phyloP scores from a whole-genome alignment of 2,797 vertebrate species.

The Macropus fuliginosus region DNA sequence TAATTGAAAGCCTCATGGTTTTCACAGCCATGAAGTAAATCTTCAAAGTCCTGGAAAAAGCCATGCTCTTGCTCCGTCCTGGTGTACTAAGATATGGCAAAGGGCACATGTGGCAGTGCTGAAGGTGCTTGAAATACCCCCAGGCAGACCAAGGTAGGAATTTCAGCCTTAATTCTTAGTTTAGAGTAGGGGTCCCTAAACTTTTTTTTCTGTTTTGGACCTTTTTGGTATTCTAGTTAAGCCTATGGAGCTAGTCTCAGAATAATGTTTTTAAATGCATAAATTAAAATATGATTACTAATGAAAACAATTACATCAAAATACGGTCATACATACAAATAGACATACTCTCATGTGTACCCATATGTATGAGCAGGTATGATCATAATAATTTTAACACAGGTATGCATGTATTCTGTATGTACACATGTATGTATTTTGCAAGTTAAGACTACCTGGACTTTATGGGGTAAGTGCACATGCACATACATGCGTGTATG shows the following conservation, averaged over 20 bases:
- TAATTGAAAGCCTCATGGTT: constrained; percentile 70
- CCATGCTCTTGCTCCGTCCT: constrained; percentile 60
- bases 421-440: background rate
- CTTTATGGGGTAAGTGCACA: background rate
- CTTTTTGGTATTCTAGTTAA: background rate
- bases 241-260: background rate
- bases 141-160: constrained; percentile 20
- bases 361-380: background rate
- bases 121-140: constrained; percentile 25
- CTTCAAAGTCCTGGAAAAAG: constrained; percentile 70
- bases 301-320: background rate
- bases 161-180: constrained; percentile 1
- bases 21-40: constrained; percentile 66
- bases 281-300: background rate
- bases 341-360: background rate
- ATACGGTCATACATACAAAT: background rate
- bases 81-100: constrained; percentile 55
- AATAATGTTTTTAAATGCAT: background rate
- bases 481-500: constrained; percentile 27
- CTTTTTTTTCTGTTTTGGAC: background rate
- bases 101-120: background rate
- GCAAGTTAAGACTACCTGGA: background rate
- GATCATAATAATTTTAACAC: background rate
- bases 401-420: background rate
- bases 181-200: constrained; percentile 9